phyloP scores from a whole-genome alignment of 2,888 invertebrate genomes.

The Melanargia galathea region DNA sequence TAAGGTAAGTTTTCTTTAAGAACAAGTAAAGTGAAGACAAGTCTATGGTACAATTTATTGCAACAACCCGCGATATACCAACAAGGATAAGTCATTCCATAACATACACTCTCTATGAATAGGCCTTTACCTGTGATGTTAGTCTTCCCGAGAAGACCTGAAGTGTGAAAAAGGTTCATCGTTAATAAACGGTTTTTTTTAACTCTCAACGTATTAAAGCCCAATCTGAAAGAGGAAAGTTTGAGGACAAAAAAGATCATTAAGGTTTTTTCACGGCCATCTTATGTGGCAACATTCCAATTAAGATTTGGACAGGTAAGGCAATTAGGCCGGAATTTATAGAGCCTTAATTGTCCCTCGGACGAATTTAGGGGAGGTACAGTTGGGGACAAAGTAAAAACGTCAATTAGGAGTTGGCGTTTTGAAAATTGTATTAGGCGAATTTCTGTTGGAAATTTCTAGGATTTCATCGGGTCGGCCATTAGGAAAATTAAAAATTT shows the following conservation, averaged over 20 bases:
- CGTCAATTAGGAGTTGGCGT: conserved; percentile 53
- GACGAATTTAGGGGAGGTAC: conserved; percentile 51
- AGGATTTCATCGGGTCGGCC: conserved; percentile 6
- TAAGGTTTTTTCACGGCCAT: conserved; percentile 54
- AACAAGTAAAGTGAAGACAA: not conserved
- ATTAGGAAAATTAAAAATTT: conserved; percentile 20
- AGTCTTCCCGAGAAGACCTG: conserved; percentile 84
- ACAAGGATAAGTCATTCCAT: conserved; percentile 66
- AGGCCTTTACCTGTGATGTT: conserved; percentile 80
- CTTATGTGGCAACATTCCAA: conserved; percentile 58
- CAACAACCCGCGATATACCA: conserved; percentile 54
- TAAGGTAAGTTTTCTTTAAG: too few relatives aligned
- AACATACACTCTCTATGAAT: conserved; percentile 63
- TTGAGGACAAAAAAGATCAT: conserved; percentile 73
- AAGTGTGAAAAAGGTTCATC: conserved; percentile 81
- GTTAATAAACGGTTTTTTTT: conserved; percentile 74
- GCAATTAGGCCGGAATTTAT: conserved; percentile 63
- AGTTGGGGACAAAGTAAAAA: conserved; percentile 48
- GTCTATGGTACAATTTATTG: conserved; percentile 30
- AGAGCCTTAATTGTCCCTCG: conserved; percentile 57
- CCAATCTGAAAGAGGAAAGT: conserved; percentile 81
- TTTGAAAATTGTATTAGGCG: conserved; percentile 42
- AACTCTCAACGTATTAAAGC: conserved; percentile 64
- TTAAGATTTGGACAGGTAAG: conserved; percentile 61
- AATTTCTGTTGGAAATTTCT: conserved; percentile 27